These are phyloP conservation scores for Zaprionus obscuricornis DNA, from an alignment of 2,888 invertebrate species.

Conservation along the genomic window DNA sequence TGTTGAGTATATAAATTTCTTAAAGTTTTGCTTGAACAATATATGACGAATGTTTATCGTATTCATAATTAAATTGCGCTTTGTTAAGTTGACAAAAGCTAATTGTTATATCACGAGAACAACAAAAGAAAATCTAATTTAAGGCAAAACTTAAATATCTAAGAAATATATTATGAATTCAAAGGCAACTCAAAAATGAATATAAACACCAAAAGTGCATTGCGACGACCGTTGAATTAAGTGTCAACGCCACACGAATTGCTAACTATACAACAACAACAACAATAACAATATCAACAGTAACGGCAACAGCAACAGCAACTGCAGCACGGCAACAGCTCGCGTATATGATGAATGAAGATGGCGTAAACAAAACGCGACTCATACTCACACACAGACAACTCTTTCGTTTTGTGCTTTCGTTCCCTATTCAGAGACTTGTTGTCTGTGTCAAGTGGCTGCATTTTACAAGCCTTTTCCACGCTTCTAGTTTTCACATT, in stretches of 20 bases:
- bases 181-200: too few relatives aligned
- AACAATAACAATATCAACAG: slow-evolving; percentile 11
- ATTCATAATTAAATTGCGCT: too few relatives aligned
- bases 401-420: too few relatives aligned
- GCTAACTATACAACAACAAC: slow-evolving; percentile 37
- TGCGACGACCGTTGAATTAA: slow-evolving; percentile 7
- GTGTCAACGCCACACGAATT: slow-evolving; percentile 35
- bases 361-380: slow-evolving; percentile 35
- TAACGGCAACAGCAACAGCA: slow-evolving; percentile 4
- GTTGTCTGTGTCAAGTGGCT: slow-evolving; percentile 60
- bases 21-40: too few relatives aligned
- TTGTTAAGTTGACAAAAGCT: too few relatives aligned
- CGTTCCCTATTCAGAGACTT: background rate
- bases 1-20: too few relatives aligned
- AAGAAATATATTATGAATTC: too few relatives aligned
- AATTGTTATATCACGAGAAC: too few relatives aligned
- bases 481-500: slow-evolving; percentile 33
- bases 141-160: background rate
- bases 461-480: slow-evolving; percentile 57
- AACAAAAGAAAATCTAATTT: too few relatives aligned
- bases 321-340: slow-evolving; percentile 19
- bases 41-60: too few relatives aligned
- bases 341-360: slow-evolving; percentile 55
- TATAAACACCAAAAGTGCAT: too few relatives aligned
- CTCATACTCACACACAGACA: slow-evolving; percentile 6